phyloP scores from a whole-genome alignment of 2,888 invertebrate species.

The Pheosia tremula region DNA sequence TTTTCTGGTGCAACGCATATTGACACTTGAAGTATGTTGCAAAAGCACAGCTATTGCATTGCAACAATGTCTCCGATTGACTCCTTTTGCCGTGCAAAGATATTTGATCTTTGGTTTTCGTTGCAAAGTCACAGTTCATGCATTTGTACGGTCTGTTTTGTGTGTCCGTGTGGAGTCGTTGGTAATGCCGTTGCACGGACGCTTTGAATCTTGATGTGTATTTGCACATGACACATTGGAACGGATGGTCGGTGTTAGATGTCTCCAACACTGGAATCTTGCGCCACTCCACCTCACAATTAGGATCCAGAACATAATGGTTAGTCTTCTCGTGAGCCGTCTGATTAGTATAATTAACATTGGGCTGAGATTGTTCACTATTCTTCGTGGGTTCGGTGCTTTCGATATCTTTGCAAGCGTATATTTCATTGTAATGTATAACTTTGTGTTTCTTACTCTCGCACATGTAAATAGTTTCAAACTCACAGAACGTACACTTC shows the following conservation, averaged over 20 bases:
- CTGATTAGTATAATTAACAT: constrained; percentile 8
- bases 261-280: constrained; percentile 61
- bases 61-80: constrained; percentile 35
- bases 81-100: constrained; percentile 66
- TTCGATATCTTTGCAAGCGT: constrained; percentile 10
- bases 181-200: constrained; percentile 66
- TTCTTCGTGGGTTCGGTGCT: neutral
- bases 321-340: constrained; percentile 34
- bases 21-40: constrained; percentile 60
- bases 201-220: constrained; percentile 67
- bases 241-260: constrained; percentile 52
- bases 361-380: neutral
- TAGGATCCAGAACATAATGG: constrained; percentile 54
- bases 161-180: constrained; percentile 60
- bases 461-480: constrained; percentile 57
- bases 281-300: constrained; percentile 55
- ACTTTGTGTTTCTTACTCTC: constrained; percentile 59
- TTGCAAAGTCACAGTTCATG: constrained; percentile 64
- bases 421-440: constrained; percentile 29
- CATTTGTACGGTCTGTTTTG: constrained; percentile 64
- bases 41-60: constrained; percentile 52
- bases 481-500: constrained; percentile 57
- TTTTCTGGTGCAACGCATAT: constrained; percentile 59
- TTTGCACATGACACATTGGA: constrained; percentile 58
- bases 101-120: constrained; percentile 71